A percentile compares a stretch with the other conserved stretches of the same genome.
These are phyloP conservation scores for Aphis gossypii DNA, from an alignment of 1,140 invertebrate species.

Conservation along the genomic window DNA sequence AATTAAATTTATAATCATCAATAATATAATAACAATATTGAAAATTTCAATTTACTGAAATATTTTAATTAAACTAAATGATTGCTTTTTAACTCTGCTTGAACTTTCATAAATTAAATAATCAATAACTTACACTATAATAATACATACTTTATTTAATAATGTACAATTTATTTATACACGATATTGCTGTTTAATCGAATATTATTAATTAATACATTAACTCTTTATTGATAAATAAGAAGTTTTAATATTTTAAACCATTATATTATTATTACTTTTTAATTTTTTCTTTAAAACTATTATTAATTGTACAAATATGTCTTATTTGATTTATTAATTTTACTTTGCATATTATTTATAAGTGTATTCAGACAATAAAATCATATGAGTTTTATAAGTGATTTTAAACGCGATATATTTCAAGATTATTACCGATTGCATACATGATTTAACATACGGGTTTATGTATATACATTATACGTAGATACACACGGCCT, in stretches of 20 bases:
- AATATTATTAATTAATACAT: slow-evolving; percentile 20
- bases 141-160: neutral
- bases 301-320: slow-evolving; percentile 14
- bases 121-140: neutral
- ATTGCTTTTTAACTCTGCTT: neutral
- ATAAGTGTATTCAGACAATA: neutral
- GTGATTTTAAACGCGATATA: neutral
- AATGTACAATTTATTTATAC: neutral
- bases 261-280: neutral
- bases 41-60: neutral
- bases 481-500: too few relatives aligned
- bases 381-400: neutral
- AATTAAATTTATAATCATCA: neutral
- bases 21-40: neutral
- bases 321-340: slow-evolving; percentile 1
- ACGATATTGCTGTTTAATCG: neutral
- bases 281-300: neutral
- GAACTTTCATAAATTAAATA: neutral
- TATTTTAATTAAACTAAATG: slow-evolving; percentile 21
- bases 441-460: neutral
- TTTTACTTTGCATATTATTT: neutral
- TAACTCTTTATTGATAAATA: neutral
- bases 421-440: neutral
- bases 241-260: neutral
- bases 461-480: neutral